Evolutionary conservation across 2,888 invertebrate species (phyloP).

Genomic region (Drosophila ustulata): DNA sequence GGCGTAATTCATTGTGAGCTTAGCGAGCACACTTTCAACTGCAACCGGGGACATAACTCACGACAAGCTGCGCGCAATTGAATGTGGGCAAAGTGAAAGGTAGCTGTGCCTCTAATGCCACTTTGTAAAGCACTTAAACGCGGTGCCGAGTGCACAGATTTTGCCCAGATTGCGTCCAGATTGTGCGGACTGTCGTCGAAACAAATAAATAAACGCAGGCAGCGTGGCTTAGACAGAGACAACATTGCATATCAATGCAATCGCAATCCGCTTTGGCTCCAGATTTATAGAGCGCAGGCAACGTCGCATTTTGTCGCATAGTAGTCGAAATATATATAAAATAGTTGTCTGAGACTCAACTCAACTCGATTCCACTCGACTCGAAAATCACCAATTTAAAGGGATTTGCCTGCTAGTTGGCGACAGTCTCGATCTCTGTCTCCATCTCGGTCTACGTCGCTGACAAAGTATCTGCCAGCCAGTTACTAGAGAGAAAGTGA

Average conservation of each 20-base stretch:
- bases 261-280: slow-evolving; percentile 74
- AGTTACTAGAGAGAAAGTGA: background rate
- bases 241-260: slow-evolving; percentile 73
- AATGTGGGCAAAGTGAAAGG: slow-evolving; percentile 54
- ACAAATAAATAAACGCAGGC: slow-evolving; percentile 65
- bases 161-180: slow-evolving; percentile 49
- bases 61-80: slow-evolving; percentile 35
- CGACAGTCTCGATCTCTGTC: slow-evolving; percentile 45
- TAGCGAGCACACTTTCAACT: slow-evolving; percentile 17
- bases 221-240: slow-evolving; percentile 49
- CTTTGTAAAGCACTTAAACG: slow-evolving; percentile 54
- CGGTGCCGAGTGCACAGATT: slow-evolving; percentile 46
- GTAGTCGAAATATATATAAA: slow-evolving; percentile 39
- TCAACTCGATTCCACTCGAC: slow-evolving; percentile 4
- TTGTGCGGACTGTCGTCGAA: slow-evolving; percentile 40
- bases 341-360: slow-evolving; percentile 36
- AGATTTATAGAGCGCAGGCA: slow-evolving; percentile 65
- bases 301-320: slow-evolving; percentile 43
- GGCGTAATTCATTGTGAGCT: slow-evolving; percentile 20
- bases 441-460: slow-evolving; percentile 27
- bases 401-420: slow-evolving; percentile 72
- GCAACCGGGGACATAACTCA: slow-evolving; percentile 45
- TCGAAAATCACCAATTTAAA: slow-evolving; percentile 67
- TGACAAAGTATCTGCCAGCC: slow-evolving; percentile 28
- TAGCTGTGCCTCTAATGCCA: slow-evolving; percentile 51